phyloP scores from a whole-genome alignment of 2,888 invertebrate genomes.

The Galeopsomyia nigrocyanea region DNA sequence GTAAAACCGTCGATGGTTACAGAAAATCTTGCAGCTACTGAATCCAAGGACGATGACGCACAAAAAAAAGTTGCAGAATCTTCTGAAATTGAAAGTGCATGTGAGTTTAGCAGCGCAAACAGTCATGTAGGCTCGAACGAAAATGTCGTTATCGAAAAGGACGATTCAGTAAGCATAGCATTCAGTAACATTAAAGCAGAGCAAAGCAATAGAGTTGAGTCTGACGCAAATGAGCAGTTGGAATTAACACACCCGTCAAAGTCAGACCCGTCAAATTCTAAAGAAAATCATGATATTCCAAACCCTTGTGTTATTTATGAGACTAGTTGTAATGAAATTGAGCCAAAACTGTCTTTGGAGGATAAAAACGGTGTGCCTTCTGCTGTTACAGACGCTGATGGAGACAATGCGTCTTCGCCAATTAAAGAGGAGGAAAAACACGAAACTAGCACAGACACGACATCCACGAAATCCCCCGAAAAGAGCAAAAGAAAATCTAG shows the following conservation, averaged over 20 bases:
- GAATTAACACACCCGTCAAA: background rate
- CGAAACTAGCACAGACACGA: slow-evolving; percentile 6
- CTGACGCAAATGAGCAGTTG: slow-evolving; percentile 2
- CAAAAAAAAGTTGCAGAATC: background rate
- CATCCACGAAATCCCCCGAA: slow-evolving; percentile 9
- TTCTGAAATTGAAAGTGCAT: background rate
- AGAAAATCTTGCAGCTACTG: slow-evolving; percentile 3
- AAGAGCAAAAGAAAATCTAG: background rate
- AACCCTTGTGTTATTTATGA: too few species aligned
- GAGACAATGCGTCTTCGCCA: slow-evolving; percentile 31
- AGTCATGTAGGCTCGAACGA: too few species aligned
- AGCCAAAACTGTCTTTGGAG: slow-evolving; percentile 12
- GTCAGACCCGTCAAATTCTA: background rate
- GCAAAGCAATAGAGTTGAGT: background rate
- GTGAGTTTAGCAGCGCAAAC: background rate
- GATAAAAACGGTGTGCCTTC: slow-evolving; percentile 52
- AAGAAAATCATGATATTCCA: background rate
- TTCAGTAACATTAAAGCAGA: background rate
- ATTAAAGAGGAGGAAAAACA: slow-evolving; percentile 8
- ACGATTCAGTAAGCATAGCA: background rate
- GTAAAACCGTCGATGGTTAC: background rate
- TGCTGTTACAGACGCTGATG: slow-evolving; percentile 54
- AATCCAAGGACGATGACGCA: background rate
- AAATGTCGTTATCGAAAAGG: too few species aligned
- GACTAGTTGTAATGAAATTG: background rate